Conservation (phyloP, 2,888 invertebrate genomes). For the Plusia festucae region DNA sequence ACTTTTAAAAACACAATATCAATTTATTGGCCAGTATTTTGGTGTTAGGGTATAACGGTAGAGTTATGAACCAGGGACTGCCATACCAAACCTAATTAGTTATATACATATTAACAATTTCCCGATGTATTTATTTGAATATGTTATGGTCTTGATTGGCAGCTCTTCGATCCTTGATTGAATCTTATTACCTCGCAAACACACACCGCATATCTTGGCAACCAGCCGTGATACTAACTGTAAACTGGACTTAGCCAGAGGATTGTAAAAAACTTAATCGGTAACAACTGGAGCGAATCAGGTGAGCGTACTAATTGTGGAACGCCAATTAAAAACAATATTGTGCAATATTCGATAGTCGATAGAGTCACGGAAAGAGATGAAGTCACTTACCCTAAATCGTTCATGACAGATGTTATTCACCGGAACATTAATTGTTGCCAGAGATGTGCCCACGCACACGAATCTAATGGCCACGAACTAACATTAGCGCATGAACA, state of each 20-base stretch:
- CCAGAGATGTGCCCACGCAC: constrained; percentile 54
- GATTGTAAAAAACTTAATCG: constrained; percentile 85
- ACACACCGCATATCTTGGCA: constrained; percentile 77
- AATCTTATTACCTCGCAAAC: constrained; percentile 60
- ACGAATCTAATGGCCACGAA: constrained; percentile 54
- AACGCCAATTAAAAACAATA: constrained; percentile 80
- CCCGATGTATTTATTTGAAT: constrained; percentile 20
- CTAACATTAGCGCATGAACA: constrained; percentile 40
- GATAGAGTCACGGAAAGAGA: constrained; percentile 68
- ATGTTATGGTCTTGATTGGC: constrained; percentile 14
- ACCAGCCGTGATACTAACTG: constrained; percentile 77
- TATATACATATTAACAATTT: constrained; percentile 14
- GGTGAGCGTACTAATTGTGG: constrained; percentile 81
- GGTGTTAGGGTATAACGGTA: constrained; percentile 46
- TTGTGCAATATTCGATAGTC: constrained; percentile 83
- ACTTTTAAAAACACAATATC: constrained; percentile 19
- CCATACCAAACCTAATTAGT: constrained; percentile 21
- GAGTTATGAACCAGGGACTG: constrained; percentile 12
- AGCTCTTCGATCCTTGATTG: constrained; percentile 27
- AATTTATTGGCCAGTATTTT: constrained; percentile 45
- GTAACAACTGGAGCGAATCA: constrained; percentile 88
- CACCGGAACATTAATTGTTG: constrained; percentile 56
- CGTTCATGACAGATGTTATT: constrained; percentile 56
- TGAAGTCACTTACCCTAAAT: constrained; percentile 58
- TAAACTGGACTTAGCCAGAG: constrained; percentile 79